Conservation (phyloP, 1,140 invertebrate species). For the Geopemphigus sp. region DNA sequence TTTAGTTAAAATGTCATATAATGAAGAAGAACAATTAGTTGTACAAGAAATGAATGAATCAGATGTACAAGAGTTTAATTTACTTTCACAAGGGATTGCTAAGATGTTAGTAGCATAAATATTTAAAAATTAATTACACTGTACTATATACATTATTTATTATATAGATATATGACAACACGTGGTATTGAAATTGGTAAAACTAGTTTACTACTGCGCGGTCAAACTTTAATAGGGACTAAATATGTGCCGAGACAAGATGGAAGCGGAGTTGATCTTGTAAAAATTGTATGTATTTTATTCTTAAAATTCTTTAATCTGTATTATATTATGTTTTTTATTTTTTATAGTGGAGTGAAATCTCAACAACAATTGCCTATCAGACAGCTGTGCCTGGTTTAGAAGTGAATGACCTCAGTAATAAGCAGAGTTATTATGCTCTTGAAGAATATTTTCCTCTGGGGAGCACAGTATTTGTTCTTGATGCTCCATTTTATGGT, state of each 20-base stretch:
- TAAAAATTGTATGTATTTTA: slow-evolving; percentile 30
- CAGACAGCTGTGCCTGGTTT: slow-evolving; percentile 66
- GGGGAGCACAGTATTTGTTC: slow-evolving; percentile 70
- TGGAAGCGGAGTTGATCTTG: slow-evolving; percentile 43
- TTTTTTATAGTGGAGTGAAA: slow-evolving; percentile 50
- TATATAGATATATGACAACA: slow-evolving; percentile 59
- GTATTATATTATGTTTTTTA: not conserved
- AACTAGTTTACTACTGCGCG: slow-evolving; percentile 70
- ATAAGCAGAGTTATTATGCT: slow-evolving; percentile 54
- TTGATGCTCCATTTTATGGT: slow-evolving; percentile 78
- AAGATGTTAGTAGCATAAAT: slow-evolving; percentile 57
- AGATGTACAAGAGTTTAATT: slow-evolving; percentile 56
- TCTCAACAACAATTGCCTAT: slow-evolving; percentile 57
- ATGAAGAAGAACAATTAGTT: slow-evolving; percentile 52
- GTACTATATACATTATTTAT: not conserved
- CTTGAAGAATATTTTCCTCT: slow-evolving; percentile 71
- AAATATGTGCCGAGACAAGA: slow-evolving; percentile 61
- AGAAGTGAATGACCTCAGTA: slow-evolving; percentile 55
- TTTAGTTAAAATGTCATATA: slow-evolving; percentile 41
- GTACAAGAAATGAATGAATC: slow-evolving; percentile 57
- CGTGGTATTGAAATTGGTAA: slow-evolving; percentile 68
- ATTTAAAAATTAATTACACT: slow-evolving; percentile 12
- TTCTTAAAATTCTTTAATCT: not conserved
- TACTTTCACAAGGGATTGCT: slow-evolving; percentile 56
- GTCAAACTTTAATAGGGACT: slow-evolving; percentile 68